Evolutionary conservation across 2,797 vertebrate species (phyloP).

Genomic region (Myotis pilosus): DNA sequence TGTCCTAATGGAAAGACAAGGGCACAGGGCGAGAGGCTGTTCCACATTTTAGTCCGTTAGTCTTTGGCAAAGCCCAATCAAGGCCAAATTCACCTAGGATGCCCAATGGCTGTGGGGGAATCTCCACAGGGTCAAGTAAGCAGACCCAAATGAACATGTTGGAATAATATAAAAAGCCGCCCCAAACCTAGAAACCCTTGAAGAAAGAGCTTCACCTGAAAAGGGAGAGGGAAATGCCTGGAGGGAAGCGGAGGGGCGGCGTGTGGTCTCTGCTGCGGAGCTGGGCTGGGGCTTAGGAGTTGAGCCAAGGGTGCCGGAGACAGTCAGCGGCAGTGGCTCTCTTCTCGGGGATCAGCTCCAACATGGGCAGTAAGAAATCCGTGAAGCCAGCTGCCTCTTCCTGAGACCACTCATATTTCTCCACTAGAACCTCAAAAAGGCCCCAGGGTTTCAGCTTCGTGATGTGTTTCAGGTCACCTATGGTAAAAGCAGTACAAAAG

Average conservation of each 20-base stretch:
- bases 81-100: slow-evolving; percentile 78
- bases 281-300: slow-evolving; percentile 83
- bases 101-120: slow-evolving; percentile 74
- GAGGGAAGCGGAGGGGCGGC: slow-evolving; percentile 23
- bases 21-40: slow-evolving; percentile 61
- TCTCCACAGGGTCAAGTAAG: slow-evolving; percentile 81
- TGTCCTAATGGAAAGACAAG: slow-evolving; percentile 62
- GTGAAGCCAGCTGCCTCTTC: slow-evolving; percentile 94
- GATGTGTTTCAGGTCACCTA: slow-evolving; percentile 98
- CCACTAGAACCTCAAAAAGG: slow-evolving; percentile 93
- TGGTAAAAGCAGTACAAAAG: slow-evolving; percentile 55
- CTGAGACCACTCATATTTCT: slow-evolving; percentile 97
- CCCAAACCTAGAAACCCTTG: slow-evolving; percentile 77
- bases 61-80: slow-evolving; percentile 84
- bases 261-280: slow-evolving; percentile 73
- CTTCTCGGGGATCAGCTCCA: slow-evolving; percentile 96
- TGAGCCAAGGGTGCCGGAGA: slow-evolving; percentile 94
- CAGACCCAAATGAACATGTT: slow-evolving; percentile 82
- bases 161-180: slow-evolving; percentile 70
- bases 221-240: slow-evolving; percentile 57
- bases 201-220: slow-evolving; percentile 83
- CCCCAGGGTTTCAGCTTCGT: slow-evolving; percentile 99
- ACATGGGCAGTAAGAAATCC: slow-evolving; percentile 96
- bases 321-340: slow-evolving; percentile 95
- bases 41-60: slow-evolving; percentile 69